Base-by-base conservation (phyloP, 2,888 invertebrate species). In the Rhogogaster chlorosoma region DNA sequence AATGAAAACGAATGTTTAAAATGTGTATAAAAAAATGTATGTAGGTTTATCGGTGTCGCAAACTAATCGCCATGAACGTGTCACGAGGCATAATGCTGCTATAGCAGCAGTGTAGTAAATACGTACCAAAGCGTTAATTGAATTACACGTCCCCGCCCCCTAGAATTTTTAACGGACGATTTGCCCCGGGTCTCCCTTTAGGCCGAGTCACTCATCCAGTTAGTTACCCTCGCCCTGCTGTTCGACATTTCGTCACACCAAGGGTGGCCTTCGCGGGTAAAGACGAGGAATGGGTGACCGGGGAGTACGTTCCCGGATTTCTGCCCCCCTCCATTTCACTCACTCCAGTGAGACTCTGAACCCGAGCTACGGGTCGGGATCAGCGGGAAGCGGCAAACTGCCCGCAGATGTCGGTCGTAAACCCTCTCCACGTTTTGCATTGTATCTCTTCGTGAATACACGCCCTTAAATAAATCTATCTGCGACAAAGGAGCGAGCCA, bases 131-230 rank as follows among this genome's bases (percentile, higher is more conserved):
- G 87, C 89, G 89, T 89, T 91, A 91, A 91, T 91, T 90, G 91
- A 92, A 92, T 91, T 91, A 91, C 89, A 89, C 89, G 88, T 88
- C 89, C 89, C 70, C 22, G 15, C 45, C 83, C 83, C 26, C 45
- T 89, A 85, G 86, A 89, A 90, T 92, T 93, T 93, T 93, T 93
- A 93, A 93, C 93, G 93, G 92, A 92, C 93, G 92, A 93, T 93
- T 93, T 93, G 90, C 89, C 89, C 88, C 86, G 67, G 71, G 84
- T 83, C 83, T 70, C 83, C 83, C 83, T 83, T 64, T 45, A 45
- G 67, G 53, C 83, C 82, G 84, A 75, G 71, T 75, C 80, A 83
- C 82, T 71, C 71, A 73, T 87, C 89, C 90, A 90, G 90, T 90
- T 90, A 90, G 89, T 85, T 83, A 86, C 89, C 88, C 89, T 88